Conservation (phyloP, 2,113 vertebrate species). For the Laticauda laticaudata region DNA sequence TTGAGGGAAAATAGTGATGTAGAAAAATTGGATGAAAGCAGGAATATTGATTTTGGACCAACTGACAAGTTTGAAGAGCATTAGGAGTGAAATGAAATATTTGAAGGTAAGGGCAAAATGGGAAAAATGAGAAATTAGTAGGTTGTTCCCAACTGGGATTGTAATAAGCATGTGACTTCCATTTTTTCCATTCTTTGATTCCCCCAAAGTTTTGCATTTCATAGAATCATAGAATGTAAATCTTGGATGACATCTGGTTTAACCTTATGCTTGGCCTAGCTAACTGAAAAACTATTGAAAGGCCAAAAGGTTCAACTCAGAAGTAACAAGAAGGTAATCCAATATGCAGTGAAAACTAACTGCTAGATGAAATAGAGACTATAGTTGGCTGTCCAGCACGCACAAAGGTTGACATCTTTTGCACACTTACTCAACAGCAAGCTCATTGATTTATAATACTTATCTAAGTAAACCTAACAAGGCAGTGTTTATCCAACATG, state of each 20-base stretch:
- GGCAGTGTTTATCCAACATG: background rate
- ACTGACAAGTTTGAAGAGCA: too few species aligned
- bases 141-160: background rate
- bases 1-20: too few species aligned
- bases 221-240: background rate
- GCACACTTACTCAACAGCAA: background rate
- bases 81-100: background rate
- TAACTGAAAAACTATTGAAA: background rate
- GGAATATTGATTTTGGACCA: too few species aligned
- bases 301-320: background rate
- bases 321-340: background rate
- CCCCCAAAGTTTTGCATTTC: background rate
- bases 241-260: background rate
- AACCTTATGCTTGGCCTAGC: background rate
- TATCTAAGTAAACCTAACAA: background rate
- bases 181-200: background rate
- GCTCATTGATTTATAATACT: background rate
- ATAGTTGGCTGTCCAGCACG: background rate
- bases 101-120: background rate
- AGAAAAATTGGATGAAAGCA: too few species aligned
- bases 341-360: background rate
- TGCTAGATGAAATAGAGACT: background rate
- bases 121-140: background rate
- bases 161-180: background rate
- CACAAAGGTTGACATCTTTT: background rate